Base-by-base conservation (phyloP, 2,888 invertebrate genomes). In the Agonopterix alstromeriana region DNA sequence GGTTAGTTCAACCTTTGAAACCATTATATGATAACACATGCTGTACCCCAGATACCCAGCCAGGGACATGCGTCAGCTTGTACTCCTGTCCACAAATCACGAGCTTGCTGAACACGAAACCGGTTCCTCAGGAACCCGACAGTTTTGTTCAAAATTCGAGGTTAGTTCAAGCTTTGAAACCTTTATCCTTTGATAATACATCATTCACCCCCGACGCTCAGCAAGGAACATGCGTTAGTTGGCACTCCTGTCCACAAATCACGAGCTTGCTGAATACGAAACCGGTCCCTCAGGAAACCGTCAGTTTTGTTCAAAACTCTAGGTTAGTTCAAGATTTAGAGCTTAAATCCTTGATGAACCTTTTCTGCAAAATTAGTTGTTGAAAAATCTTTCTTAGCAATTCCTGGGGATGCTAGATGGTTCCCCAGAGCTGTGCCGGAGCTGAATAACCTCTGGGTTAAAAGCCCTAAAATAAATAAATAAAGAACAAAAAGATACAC, bases 171-270 rank as follows among this genome's bases (percentile, higher is more conserved):
- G 14, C 14, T 14, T 14, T 14, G 2, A 14, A 14, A 14, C 14
- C 14, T 14, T 14, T 2, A 2, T 2, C 14, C 14, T 14, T 14
- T 14, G 14, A 14, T 14, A 14, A 14, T 2, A 14, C 14, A 14
- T n/a, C n/a, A n/a, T 50, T 47, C 48, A 78, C 77, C 8, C 66
- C 74, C 0, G 70, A 73, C 2, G 73, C 74, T 0, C 57, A 65
- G 0, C 35, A 48, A 0, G 82, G 82, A 1, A 40, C 49, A 2
- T 82, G 82, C 48, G 52, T 74, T 12, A 56, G 53, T 35, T 41
- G 77, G n/a, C 54, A 71, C 52, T 51, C 62, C 0, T 82, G 82
- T 43, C 47, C 67, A 0, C 54, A 63, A 10, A 46, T 82, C 0
- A 53, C 57, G 0, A 53, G 52, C 0, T 47, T 68, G 53, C 56